A percentile compares a stretch with the other conserved stretches of the same genome.
These are phyloP conservation scores for Mandrillus leucophaeus DNA, from an alignment of 2,113 vertebrate genomes.

Conservation along the genomic window DNA sequence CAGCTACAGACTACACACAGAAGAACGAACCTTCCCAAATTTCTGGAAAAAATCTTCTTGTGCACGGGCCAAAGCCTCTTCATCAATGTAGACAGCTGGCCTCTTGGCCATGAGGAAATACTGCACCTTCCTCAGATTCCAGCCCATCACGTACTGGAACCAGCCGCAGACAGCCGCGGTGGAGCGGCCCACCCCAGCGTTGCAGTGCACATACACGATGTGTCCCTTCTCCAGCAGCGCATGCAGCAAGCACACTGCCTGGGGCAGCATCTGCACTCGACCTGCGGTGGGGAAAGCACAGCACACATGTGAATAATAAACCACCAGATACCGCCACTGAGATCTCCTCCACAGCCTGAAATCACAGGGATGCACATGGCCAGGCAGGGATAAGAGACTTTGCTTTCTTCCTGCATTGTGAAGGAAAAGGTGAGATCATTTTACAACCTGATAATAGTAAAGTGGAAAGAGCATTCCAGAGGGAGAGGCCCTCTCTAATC, in stretches of 20 bases:
- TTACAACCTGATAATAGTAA: background rate
- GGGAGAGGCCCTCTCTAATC: background rate
- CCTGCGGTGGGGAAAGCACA: slow-evolving; percentile 84
- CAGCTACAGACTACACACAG: slow-evolving; percentile 75
- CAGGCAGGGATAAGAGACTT: background rate
- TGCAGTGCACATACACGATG: slow-evolving; percentile 96
- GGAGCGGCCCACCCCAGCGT: slow-evolving; percentile 95
- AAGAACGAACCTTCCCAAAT: slow-evolving; percentile 89
- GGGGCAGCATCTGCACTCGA: slow-evolving; percentile 94
- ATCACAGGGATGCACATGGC: rapidly evolving
- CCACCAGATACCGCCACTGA: rapidly evolving
- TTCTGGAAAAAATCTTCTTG: slow-evolving; percentile 92
- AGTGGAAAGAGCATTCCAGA: background rate
- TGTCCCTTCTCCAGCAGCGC: slow-evolving; percentile 94
- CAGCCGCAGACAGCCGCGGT: slow-evolving; percentile 94
- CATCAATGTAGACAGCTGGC: slow-evolving; percentile 94
- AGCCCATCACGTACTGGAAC: slow-evolving; percentile 93
- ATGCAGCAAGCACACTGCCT: slow-evolving; percentile 94
- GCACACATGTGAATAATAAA: background rate
- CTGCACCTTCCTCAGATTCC: slow-evolving; percentile 93
- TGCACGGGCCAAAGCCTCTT: slow-evolving; percentile 91
- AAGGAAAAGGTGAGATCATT: background rate
- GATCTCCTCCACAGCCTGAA: background rate
- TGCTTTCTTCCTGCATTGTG: background rate
- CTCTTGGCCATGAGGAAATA: slow-evolving; percentile 91